phyloP scores from a whole-genome alignment of 2,888 invertebrate genomes.

The Vannuccia rotundouncinata region DNA sequence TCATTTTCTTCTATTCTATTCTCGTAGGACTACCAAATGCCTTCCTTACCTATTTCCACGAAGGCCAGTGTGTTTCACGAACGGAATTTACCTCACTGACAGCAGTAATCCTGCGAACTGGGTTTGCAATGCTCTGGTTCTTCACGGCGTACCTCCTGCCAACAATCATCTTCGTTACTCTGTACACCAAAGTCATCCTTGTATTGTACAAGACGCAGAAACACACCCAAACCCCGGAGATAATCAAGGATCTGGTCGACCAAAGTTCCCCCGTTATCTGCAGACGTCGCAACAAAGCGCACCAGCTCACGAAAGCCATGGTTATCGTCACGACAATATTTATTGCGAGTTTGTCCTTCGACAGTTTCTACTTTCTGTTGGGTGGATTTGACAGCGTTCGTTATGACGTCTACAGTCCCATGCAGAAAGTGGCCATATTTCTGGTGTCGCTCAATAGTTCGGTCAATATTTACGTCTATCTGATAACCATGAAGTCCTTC shows the following conservation, averaged over 20 bases:
- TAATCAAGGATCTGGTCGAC: too few species aligned
- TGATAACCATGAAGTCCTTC: not conserved
- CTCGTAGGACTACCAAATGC: not conserved
- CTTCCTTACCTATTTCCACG: not conserved
- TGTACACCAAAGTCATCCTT: not conserved
- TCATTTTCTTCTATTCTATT: not conserved
- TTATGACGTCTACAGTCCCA: not conserved
- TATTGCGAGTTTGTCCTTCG: not conserved
- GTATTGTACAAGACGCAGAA: not conserved
- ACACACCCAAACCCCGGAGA: too few species aligned
- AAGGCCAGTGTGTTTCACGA: not conserved
- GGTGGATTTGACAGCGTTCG: not conserved
- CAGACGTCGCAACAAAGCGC: not conserved
- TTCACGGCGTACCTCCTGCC: not conserved
- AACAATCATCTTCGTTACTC: not conserved
- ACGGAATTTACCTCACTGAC: not conserved
- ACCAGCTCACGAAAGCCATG: not conserved
- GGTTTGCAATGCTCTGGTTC: conserved; percentile 14
- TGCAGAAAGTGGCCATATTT: not conserved
- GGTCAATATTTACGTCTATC: not conserved
- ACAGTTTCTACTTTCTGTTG: not conserved
- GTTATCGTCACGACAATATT: not conserved
- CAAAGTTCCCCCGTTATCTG: too few species aligned
- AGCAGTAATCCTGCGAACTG: not conserved
- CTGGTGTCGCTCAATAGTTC: not conserved